phyloP scores from a whole-genome alignment of 2,113 vertebrate genomes.

The Brienomyrus longianalis region DNA sequence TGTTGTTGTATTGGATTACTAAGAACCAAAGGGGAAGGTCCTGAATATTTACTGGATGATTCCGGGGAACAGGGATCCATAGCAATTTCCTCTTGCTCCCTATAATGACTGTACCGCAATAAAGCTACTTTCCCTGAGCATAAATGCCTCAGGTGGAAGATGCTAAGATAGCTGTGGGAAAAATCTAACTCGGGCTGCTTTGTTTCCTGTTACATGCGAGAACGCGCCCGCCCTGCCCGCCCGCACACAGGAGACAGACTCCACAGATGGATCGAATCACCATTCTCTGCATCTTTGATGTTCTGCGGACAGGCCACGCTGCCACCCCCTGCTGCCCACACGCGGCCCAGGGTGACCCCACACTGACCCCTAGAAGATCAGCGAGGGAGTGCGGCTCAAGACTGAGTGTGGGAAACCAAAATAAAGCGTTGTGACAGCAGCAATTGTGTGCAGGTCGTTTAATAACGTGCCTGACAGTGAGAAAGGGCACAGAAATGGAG shows the following conservation, averaged over 20 bases:
- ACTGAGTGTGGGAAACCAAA: not conserved
- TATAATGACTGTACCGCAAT: not conserved
- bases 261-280: constrained; percentile 41
- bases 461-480: not conserved
- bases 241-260: not conserved
- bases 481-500: not conserved
- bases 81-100: not conserved
- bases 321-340: constrained; percentile 16
- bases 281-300: constrained; percentile 43
- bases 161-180: not conserved
- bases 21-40: not conserved
- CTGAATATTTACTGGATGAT: not conserved
- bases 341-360: constrained; percentile 20
- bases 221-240: not conserved
- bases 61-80: not conserved
- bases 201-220: not conserved
- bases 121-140: not conserved
- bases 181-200: not conserved
- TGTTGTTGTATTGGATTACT: not conserved
- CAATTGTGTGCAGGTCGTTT: not conserved
- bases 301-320: constrained; percentile 29
- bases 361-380: not conserved
- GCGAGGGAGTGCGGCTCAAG: not conserved
- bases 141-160: not conserved
- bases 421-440: constrained; percentile 8